phyloP scores from a whole-genome alignment of 2,797 vertebrate species.

The Manis javanica region DNA sequence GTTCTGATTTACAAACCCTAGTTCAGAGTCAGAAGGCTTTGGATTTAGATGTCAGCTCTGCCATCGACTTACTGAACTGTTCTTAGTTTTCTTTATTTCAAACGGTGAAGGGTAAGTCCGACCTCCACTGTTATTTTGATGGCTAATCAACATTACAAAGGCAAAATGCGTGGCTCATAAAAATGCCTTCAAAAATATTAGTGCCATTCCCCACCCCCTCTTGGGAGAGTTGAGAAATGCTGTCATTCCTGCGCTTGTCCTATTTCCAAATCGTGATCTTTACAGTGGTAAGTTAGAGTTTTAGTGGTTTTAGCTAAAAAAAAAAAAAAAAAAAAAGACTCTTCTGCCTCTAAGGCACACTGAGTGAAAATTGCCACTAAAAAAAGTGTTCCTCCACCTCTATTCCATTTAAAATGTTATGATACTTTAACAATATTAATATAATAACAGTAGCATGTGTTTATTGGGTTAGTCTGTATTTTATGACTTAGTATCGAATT shows the following conservation, averaged over 20 bases:
- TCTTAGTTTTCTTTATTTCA: neutral
- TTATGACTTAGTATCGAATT: conserved; percentile 89
- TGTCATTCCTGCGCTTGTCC: neutral
- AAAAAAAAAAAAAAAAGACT: conserved; percentile 79
- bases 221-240: conserved; percentile 27
- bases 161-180: neutral
- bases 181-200: fast-evolving
- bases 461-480: conserved; percentile 89
- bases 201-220: neutral
- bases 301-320: conserved; percentile 71
- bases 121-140: neutral
- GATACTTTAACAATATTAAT: conserved; percentile 90
- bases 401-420: conserved; percentile 86
- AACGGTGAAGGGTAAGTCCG: neutral
- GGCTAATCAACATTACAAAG: neutral
- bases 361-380: conserved; percentile 81
- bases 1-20: neutral
- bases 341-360: conserved; percentile 80
- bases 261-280: conserved; percentile 68
- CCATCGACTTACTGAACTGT: neutral
- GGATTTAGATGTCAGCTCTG: neutral
- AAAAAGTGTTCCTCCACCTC: conserved; percentile 81
- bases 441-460: conserved; percentile 87
- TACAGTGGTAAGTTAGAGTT: conserved; percentile 66
- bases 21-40: neutral